phyloP scores from a whole-genome alignment of 2,888 invertebrate species.

The Leucoma salicis region DNA sequence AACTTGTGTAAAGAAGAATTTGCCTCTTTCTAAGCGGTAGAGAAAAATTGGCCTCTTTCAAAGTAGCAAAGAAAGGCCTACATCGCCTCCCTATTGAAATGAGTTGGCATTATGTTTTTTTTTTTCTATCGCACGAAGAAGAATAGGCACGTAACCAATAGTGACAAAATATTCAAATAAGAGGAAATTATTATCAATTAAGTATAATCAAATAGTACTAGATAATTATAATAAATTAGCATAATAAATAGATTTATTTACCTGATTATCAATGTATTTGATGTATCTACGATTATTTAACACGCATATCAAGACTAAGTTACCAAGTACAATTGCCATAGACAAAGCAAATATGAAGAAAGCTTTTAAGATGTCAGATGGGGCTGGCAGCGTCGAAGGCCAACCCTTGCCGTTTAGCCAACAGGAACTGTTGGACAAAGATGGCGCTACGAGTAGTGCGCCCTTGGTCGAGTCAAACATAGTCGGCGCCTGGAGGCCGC shows the following conservation, averaged over 20 bases:
- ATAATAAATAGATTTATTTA: conserved; percentile 46
- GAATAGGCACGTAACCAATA: too few species aligned
- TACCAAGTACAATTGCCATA: conserved; percentile 90
- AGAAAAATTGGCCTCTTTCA: too few species aligned
- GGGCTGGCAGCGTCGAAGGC: conserved; percentile 84
- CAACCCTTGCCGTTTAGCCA: conserved; percentile 86
- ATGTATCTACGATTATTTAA: conserved; percentile 92
- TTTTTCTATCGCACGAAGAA: too few species aligned
- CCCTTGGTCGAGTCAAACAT: conserved; percentile 85
- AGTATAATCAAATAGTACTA: too few species aligned
- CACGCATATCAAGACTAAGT: conserved; percentile 90
- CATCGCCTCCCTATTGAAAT: too few species aligned
- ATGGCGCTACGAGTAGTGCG: conserved; percentile 89
- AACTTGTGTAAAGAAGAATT: too few species aligned
- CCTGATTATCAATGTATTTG: conserved; percentile 94
- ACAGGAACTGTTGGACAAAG: conserved; percentile 92
- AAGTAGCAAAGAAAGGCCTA: too few species aligned
- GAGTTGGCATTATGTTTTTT: too few species aligned
- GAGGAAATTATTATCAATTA: too few species aligned
- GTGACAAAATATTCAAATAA: too few species aligned
- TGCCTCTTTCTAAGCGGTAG: too few species aligned
- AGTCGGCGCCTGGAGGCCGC: conserved; percentile 77
- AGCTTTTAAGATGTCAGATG: conserved; percentile 89
- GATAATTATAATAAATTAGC: too few species aligned
- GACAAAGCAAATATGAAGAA: conserved; percentile 89